Conservation (phyloP, 2,113 vertebrate genomes). For the Buteo buteo region DNA sequence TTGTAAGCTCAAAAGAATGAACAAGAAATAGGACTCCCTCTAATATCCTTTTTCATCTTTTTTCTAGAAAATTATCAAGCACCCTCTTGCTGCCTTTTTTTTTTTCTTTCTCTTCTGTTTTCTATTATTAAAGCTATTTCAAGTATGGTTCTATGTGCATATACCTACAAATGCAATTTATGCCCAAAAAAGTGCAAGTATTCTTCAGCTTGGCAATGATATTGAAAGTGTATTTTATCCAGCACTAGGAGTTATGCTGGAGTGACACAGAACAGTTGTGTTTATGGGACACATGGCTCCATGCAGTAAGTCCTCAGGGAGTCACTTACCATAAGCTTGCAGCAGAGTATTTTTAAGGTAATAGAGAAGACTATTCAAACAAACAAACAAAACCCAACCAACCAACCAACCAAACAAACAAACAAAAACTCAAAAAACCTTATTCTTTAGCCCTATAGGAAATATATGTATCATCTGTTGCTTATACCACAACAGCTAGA, state of each 20-base stretch:
- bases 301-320: not conserved
- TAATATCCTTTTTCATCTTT: not conserved
- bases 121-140: not conserved
- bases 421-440: accelerated
- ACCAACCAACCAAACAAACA: accelerated
- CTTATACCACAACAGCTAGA: not conserved
- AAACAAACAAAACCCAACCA: accelerated
- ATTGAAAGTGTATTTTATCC: not conserved
- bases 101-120: not conserved
- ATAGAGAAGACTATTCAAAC: not conserved
- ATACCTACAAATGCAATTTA: not conserved
- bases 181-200: not conserved
- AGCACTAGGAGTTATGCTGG: not conserved
- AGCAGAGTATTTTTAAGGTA: not conserved
- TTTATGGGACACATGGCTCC: not conserved
- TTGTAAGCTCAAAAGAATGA: not conserved
- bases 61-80: not conserved
- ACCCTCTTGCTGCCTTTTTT: not conserved
- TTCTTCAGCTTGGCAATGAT: not conserved
- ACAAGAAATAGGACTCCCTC: not conserved
- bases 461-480: not conserved
- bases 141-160: not conserved
- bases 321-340: not conserved
- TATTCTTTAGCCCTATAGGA: not conserved
- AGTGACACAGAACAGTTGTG: not conserved